These are phyloP conservation scores for Etheostoma nigrum DNA, from an alignment of 2,797 vertebrate genomes.

Conservation along the genomic window DNA sequence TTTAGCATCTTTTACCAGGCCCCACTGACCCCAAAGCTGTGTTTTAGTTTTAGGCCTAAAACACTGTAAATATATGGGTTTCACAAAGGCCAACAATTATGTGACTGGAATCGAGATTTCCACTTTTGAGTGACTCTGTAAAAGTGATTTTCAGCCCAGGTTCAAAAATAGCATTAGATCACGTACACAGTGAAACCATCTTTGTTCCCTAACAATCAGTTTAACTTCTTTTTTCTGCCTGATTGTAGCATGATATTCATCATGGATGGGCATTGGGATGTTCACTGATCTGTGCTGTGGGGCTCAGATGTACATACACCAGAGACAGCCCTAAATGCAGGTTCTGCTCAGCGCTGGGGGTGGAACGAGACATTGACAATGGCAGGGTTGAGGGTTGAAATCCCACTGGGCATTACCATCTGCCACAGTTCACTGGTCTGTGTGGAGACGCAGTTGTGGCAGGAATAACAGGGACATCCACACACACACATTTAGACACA, in stretches of 20 bases:
- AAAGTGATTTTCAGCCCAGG: background rate
- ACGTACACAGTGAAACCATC: background rate
- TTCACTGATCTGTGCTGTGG: constrained; percentile 63
- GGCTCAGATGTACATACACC: constrained; percentile 66
- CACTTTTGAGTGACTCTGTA: constrained; percentile 1
- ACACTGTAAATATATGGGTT: background rate
- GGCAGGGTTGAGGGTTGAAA: constrained; percentile 66
- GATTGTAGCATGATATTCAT: constrained; percentile 52
- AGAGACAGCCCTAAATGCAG: constrained; percentile 16
- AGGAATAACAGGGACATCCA: background rate
- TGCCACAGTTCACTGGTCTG: constrained; percentile 59
- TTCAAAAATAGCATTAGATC: constrained; percentile 8
- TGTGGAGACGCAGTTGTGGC: constrained; percentile 34
- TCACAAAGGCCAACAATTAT: background rate
- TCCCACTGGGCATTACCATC: constrained; percentile 55
- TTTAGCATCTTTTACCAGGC: background rate
- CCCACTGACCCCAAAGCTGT: constrained; percentile 11
- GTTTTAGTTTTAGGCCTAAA: constrained; percentile 32
- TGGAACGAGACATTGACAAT: constrained; percentile 59
- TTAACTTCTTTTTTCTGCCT: constrained; percentile 2
- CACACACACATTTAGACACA: background rate
- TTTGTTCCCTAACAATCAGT: background rate
- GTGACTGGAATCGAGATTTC: constrained; percentile 30
- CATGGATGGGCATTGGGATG: constrained; percentile 48
- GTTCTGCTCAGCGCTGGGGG: constrained; percentile 53